A percentile compares a stretch with the other conserved stretches of the same genome.
phyloP scores from a whole-genome alignment of 2,113 vertebrate genomes.

The Felis chaus region DNA sequence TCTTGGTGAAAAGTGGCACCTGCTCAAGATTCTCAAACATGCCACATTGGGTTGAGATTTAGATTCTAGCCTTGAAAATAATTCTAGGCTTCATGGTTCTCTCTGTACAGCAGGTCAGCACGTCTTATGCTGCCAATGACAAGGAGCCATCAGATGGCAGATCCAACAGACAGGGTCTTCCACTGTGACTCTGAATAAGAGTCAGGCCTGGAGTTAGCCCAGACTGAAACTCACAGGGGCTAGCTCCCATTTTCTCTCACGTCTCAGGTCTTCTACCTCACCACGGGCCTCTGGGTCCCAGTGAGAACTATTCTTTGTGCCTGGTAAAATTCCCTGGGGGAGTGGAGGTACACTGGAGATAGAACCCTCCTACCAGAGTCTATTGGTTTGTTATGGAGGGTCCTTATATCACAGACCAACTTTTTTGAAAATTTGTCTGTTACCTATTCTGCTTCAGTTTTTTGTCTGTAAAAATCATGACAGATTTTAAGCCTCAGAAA shows the following conservation, averaged over 20 bases:
- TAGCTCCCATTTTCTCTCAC: background rate
- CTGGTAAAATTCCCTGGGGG: background rate
- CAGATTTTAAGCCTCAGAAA: conserved; percentile 60
- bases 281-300: background rate
- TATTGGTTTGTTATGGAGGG: background rate
- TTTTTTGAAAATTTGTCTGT: conserved; percentile 42
- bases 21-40: conserved; percentile 65
- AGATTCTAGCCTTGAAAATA: conserved; percentile 66
- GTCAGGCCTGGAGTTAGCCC: conserved; percentile 27
- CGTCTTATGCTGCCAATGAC: conserved; percentile 40
- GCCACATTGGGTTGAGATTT: conserved; percentile 58
- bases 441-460: conserved; percentile 39
- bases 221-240: background rate
- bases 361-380: background rate
- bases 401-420: background rate
- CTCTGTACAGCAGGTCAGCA: background rate
- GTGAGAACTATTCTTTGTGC: conserved; percentile 16
- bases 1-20: conserved; percentile 70
- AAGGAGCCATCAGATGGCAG: conserved; percentile 61
- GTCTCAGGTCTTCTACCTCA: background rate
- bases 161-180: conserved; percentile 23
- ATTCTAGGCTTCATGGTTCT: conserved; percentile 60
- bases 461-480: background rate
- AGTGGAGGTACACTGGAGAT: background rate
- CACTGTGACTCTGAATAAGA: conserved; percentile 12